Percentiles rank a stretch among this genome's conserved stretches.
These are phyloP conservation scores for Cyprinus carpio DNA, from an alignment of 2,113 vertebrate genomes.

Conservation along the genomic window DNA sequence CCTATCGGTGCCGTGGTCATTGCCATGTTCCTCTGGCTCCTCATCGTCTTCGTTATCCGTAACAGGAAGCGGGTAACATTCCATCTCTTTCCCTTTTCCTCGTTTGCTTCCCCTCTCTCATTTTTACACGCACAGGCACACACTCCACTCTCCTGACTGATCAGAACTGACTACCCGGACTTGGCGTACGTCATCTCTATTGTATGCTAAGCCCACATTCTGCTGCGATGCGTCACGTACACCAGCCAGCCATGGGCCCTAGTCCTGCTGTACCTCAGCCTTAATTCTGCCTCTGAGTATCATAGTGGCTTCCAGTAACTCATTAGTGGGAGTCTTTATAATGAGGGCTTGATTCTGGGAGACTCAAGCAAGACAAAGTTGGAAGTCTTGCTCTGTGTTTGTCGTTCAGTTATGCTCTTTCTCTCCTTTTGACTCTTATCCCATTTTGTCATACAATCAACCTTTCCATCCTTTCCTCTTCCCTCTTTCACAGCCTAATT, in stretches of 20 bases:
- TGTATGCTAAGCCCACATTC: conserved; percentile 62
- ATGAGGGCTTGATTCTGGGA: background rate
- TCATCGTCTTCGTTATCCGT: conserved; percentile 96
- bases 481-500: conserved; percentile 75
- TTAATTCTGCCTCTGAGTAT: background rate
- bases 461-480: conserved; percentile 30
- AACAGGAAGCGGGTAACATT: conserved; percentile 93
- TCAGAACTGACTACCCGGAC: conserved; percentile 78
- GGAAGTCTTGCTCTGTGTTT: background rate
- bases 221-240: conserved; percentile 63
- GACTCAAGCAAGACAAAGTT: background rate
- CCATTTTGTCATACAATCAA: no score
- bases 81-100: conserved; percentile 49
- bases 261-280: background rate
- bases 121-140: background rate
- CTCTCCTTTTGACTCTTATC: no score
- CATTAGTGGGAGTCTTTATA: conserved; percentile 13
- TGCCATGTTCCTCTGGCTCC: conserved; percentile 98
- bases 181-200: conserved; percentile 58
- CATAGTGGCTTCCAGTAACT: conserved; percentile 5
- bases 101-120: conserved; percentile 48
- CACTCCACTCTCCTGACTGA: conserved; percentile 57
- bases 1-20: conserved; percentile 94
- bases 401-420: background rate
- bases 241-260: background rate